These are phyloP conservation scores for Subacronicta megacephala DNA, from an alignment of 2,888 invertebrate genomes.

Conservation along the genomic window DNA sequence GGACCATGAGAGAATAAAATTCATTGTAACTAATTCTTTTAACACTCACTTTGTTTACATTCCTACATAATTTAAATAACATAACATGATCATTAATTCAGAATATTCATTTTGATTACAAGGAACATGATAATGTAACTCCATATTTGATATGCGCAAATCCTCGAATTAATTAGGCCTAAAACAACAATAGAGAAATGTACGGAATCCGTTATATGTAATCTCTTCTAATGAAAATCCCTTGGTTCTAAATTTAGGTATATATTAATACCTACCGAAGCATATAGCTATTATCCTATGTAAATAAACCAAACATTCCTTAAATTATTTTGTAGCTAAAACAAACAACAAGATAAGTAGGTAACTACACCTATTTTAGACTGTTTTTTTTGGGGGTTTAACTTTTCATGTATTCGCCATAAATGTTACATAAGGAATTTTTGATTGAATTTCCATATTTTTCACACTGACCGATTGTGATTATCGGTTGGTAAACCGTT, in stretches of 20 bases:
- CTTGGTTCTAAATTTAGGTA: conserved; percentile 12
- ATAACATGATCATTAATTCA: too few relatives aligned
- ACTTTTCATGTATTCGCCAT: too few relatives aligned
- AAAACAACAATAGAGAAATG: conserved; percentile 32
- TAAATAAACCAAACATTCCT: conserved; percentile 2
- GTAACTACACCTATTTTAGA: too few relatives aligned
- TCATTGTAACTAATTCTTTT: too few relatives aligned
- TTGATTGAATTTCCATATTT: too few relatives aligned
- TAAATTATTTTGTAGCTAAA: not conserved
- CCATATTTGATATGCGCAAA: conserved; percentile 25
- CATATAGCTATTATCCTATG: not conserved
- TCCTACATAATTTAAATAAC: too few relatives aligned
- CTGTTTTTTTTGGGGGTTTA: too few relatives aligned
- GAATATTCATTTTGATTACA: conserved; percentile 4
- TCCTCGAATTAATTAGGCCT: conserved; percentile 44
- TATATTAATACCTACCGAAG: not conserved
- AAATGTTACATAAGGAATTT: too few relatives aligned
- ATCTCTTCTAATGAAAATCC: conserved; percentile 19
- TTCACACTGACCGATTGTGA: too few relatives aligned
- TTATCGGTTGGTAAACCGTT: too few relatives aligned
- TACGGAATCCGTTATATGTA: conserved; percentile 15
- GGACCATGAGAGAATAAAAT: too few relatives aligned
- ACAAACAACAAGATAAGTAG: not conserved
- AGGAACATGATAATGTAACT: conserved; percentile 14
- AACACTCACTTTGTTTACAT: too few relatives aligned